Evolutionary conservation across 2,888 invertebrate genomes (phyloP).

Genomic region (Omphaloscelis lunosa): DNA sequence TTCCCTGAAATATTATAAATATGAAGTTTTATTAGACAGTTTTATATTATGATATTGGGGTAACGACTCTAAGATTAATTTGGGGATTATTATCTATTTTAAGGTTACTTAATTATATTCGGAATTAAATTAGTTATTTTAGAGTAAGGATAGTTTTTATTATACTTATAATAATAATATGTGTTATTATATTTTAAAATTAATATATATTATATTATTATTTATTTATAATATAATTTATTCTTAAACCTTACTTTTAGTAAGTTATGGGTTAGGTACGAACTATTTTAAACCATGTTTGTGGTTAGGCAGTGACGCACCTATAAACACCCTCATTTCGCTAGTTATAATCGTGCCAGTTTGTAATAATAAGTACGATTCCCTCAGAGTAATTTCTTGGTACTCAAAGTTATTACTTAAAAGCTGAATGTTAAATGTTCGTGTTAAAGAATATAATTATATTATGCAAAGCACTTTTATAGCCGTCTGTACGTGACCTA

Average conservation of each 20-base stretch:
- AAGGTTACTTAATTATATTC: too few species aligned
- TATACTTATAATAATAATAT: too few species aligned
- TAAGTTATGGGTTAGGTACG: not conserved
- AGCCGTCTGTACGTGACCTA: conserved; percentile 47
- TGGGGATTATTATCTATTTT: too few species aligned
- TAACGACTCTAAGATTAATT: too few species aligned
- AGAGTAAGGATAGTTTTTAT: too few species aligned
- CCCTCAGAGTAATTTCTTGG: not conserved
- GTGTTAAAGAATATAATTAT: conserved; percentile 28
- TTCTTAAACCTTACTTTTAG: not conserved
- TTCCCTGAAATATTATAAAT: too few species aligned
- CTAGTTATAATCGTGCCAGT: not conserved
- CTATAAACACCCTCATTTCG: not conserved
- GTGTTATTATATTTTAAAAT: too few species aligned
- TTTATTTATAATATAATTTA: too few species aligned
- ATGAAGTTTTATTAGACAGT: too few species aligned
- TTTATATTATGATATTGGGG: too few species aligned
- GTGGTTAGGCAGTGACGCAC: not conserved
- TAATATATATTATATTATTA: too few species aligned
- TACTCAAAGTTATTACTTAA: conserved; percentile 17
- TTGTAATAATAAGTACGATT: not conserved
- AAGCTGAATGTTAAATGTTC: conserved; percentile 31
- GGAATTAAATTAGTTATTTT: too few species aligned
- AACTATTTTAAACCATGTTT: not conserved
- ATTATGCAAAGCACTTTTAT: conserved; percentile 57